Base-by-base conservation (phyloP, 2,888 invertebrate species). In the Hoplodrina ambigua region DNA sequence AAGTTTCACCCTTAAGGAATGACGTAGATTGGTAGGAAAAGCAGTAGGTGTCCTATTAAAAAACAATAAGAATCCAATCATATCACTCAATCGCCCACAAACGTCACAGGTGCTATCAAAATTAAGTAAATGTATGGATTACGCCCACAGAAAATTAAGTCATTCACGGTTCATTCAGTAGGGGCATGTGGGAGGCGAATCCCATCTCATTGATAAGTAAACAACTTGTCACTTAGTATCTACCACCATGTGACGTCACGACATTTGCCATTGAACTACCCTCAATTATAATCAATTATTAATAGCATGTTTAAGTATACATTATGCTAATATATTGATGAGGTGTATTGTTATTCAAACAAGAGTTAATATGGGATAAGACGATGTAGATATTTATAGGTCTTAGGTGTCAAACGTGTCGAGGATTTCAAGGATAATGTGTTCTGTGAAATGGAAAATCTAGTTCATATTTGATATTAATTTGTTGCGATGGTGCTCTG, bases 241-340 rank as follows among this genome's bases (percentile, higher is more conserved):
- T 46, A 25, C 17, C 57, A 19, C 44, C 25, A 0, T 11, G 2
- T 73, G 82, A 73, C 80, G 80, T 80, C 75, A 73, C 77, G 77
- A 75, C 72, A 55, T 53, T 56, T 67, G 61, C 59, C 66, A 59
- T 64, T 72, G 54, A 63, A 69, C 69, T 78, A 67, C 78, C 69
- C 71, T 74, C 74, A 54, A 49, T 50, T 50, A 56, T 50, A 64
- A 37, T 54, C 6, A 63, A n/a, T 49, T 79, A 72, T 72, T 71
- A 76, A 79, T 82, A 75, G 57, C 56, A 33, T 49, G 59, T 58
- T 72, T 70, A 63, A 63, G 53, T 55, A 74, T 33, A 58, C 20
- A 73, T 85, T 80, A 83, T 85, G 83, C 25, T 75, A 83, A 83
- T 74, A 20, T 59, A 64, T 65, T 65, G 57, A 72, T 61, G 63